These are phyloP conservation scores for Bursaphelenchus mucronatus DNA, from an alignment of 1,140 invertebrate genomes.

Conservation along the genomic window DNA sequence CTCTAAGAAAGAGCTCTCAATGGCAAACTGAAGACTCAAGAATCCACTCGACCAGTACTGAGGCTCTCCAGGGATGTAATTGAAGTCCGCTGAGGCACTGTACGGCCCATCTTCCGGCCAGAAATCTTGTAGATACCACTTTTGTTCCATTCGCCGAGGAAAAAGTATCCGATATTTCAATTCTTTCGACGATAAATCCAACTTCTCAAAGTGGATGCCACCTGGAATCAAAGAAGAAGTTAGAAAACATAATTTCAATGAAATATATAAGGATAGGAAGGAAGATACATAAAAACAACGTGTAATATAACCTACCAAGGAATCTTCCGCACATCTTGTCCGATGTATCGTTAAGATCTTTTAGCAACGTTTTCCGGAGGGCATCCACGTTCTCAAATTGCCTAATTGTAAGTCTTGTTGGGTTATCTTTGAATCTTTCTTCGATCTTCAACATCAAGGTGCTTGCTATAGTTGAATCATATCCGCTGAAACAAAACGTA, in stretches of 20 bases:
- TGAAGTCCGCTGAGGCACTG: conserved; percentile 22
- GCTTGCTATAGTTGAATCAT: background rate
- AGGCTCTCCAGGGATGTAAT: conserved; percentile 32
- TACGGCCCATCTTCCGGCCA: conserved; percentile 47
- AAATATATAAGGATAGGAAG: no score
- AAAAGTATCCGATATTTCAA: conserved; percentile 37
- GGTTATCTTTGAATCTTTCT: conserved; percentile 4
- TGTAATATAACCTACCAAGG: conserved; percentile 21
- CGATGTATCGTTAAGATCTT: conserved; percentile 27
- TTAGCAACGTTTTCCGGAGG: conserved; percentile 12
- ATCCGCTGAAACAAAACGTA: no score
- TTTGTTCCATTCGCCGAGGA: conserved; percentile 15
- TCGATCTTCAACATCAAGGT: conserved; percentile 3
- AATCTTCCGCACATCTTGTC: conserved; percentile 26
- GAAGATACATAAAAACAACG: background rate
- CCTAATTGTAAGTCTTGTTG: background rate
- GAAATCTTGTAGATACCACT: conserved; percentile 37
- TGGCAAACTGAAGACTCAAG: conserved; percentile 46
- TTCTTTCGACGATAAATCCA: conserved; percentile 5
- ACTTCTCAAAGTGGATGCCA: conserved; percentile 33
- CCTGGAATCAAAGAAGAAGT: conserved; percentile 24
- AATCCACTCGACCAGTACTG: conserved; percentile 43
- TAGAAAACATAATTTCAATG: background rate
- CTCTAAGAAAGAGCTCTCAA: conserved; percentile 38
- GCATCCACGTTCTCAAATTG: conserved; percentile 14